Evolutionary conservation across 1,140 invertebrate species (phyloP).

Genomic region (Sesamia nonagrioides): DNA sequence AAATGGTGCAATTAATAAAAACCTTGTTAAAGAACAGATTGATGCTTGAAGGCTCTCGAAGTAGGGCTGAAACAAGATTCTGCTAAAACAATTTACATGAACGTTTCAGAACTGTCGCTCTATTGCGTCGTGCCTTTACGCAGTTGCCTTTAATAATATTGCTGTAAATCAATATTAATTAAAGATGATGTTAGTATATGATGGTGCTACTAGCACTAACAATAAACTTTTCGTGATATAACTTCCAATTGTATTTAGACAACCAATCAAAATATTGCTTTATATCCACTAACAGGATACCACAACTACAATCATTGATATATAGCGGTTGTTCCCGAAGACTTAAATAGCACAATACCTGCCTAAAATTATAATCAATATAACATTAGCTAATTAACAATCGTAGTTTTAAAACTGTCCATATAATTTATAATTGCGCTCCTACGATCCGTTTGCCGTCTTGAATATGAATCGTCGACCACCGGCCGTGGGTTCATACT

Average conservation of each 20-base stretch:
- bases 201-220: too few relatives aligned
- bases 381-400: conserved; percentile 42
- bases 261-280: neutral
- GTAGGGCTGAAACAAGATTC: too few relatives aligned
- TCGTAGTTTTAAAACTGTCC: conserved; percentile 28
- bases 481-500: conserved; percentile 62
- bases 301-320: neutral
- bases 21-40: too few relatives aligned
- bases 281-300: neutral
- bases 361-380: conserved; percentile 34
- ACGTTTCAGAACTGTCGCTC: too few relatives aligned
- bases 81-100: too few relatives aligned
- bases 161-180: too few relatives aligned
- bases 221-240: neutral
- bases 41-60: too few relatives aligned
- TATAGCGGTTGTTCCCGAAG: neutral
- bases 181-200: too few relatives aligned
- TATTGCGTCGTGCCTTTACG: too few relatives aligned
- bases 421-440: conserved; percentile 55
- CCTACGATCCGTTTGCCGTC: neutral
- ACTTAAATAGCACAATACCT: conserved; percentile 14
- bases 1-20: too few relatives aligned
- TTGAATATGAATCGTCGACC: conserved; percentile 74
- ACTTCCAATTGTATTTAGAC: neutral
- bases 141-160: too few relatives aligned